These are phyloP conservation scores for Epirrita christyi DNA, from an alignment of 2,888 invertebrate genomes.

Conservation along the genomic window DNA sequence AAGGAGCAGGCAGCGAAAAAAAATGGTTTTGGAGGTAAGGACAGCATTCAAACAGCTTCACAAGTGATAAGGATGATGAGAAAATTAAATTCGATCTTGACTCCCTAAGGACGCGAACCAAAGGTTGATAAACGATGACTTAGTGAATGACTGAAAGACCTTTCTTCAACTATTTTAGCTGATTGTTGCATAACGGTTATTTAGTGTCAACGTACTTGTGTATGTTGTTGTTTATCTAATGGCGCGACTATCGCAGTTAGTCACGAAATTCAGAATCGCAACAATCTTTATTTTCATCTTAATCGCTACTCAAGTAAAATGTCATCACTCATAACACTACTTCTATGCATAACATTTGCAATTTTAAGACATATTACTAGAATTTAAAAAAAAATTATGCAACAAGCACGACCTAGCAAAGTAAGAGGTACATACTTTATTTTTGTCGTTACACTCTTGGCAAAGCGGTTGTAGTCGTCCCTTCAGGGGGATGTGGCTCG, in stretches of 20 bases:
- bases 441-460: too few relatives aligned
- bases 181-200: slow-evolving; percentile 9
- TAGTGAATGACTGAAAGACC: not conserved
- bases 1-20: too few relatives aligned
- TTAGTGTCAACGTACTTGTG: slow-evolving; percentile 28
- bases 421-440: too few relatives aligned
- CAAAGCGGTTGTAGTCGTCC: too few relatives aligned
- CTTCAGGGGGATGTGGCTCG: too few relatives aligned
- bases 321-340: slow-evolving; percentile 39
- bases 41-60: too few relatives aligned
- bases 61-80: too few relatives aligned
- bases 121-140: not conserved
- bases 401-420: too few relatives aligned
- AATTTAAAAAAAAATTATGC: not conserved
- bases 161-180: not conserved
- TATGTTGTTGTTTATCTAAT: slow-evolving; percentile 1
- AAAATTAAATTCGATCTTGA: too few relatives aligned
- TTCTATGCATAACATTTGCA: slow-evolving; percentile 44
- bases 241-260: slow-evolving; percentile 15
- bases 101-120: too few relatives aligned
- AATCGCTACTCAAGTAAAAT: slow-evolving; percentile 41
- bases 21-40: too few relatives aligned
- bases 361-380: slow-evolving; percentile 8
- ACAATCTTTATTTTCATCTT: slow-evolving; percentile 56
- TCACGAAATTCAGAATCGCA: slow-evolving; percentile 39